Evolutionary conservation across 2,113 vertebrate genomes (phyloP), one percentile per base, ranked within the genome.

Genomic region (Mus spicilegus): DNA sequence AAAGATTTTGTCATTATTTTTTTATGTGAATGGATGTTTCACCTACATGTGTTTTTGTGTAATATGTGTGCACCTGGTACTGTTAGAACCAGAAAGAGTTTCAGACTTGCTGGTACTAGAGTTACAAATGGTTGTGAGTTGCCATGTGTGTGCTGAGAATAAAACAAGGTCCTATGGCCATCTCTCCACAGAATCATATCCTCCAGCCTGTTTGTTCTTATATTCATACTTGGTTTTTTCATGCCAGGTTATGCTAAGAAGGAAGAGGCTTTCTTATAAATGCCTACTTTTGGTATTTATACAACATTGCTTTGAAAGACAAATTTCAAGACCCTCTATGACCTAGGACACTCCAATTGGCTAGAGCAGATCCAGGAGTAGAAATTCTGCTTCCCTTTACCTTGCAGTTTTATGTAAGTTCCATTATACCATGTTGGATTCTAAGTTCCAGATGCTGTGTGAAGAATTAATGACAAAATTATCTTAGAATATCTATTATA

Each of bases 401-500:
- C 58, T 76, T 92, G 22, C 16, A 67, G 26, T 88, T 65, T 17
- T 94, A 33, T 87, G 56, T 72, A 80, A 39, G 56, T 92, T 85
- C 54, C 14, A 65, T 28, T n/a, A 56, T 11, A 36, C n/a, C 39
- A 51, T 69, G 49, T 94, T 95, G 49, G 54, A 77, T 81, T 77
- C 72, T 73, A 73, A 65, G 30, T 69, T 84, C 17, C 87, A 95
- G 39, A 87, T 82, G 61, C 39, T 70, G 2, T 88, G 54, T 73
- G 77, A 89, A 69, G 58, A 33, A 77, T 90, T 95, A 85, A 86
- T 92, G 67, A 77, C 77, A 51, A 80, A 95, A 91, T 93, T 88
- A 69, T 91, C 67, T 87, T 87, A n/a, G 54, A 94, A 76, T 89
- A 39, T 30, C 39, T 94, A 20, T 80, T 94, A 69, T 72, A 39